A percentile compares a stretch with the other conserved stretches of the same genome.
Evolutionary conservation across 2,113 vertebrate species (phyloP).

Genomic region (Grus americana): DNA sequence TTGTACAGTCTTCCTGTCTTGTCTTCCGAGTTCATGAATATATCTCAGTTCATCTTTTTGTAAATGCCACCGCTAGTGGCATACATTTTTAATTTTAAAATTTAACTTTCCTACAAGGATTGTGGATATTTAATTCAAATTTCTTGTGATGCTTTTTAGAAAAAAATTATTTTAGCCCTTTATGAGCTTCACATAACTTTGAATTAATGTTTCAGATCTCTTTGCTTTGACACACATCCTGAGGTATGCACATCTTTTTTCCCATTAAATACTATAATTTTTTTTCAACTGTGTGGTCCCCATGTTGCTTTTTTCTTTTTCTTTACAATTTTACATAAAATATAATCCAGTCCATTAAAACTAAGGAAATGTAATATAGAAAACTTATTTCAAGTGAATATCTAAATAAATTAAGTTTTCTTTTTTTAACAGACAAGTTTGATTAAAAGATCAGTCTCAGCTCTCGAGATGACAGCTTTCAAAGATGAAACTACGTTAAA

Average conservation of each 20-base stretch:
- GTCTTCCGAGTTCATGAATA: background rate
- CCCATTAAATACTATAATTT: background rate
- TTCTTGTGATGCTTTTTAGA: background rate
- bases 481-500: constrained; percentile 1
- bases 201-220: background rate
- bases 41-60: background rate
- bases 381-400: constrained; percentile 18
- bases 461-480: constrained; percentile 49
- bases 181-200: background rate
- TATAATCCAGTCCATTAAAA: background rate
- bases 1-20: background rate
- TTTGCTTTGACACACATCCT: background rate
- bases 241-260: background rate
- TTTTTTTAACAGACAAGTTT: constrained; percentile 11
- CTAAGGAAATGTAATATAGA: background rate
- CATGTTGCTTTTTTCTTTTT: background rate
- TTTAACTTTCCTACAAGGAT: background rate
- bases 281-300: background rate
- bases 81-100: background rate
- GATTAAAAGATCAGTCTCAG: constrained; percentile 48
- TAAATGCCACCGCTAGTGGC: background rate
- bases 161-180: background rate
- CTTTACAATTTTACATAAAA: background rate
- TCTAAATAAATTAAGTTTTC: background rate
- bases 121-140: background rate